Percentiles rank a stretch among this genome's conserved stretches.
Evolutionary conservation across 2,113 vertebrate genomes (phyloP).

Genomic region (Raja brachyura): DNA sequence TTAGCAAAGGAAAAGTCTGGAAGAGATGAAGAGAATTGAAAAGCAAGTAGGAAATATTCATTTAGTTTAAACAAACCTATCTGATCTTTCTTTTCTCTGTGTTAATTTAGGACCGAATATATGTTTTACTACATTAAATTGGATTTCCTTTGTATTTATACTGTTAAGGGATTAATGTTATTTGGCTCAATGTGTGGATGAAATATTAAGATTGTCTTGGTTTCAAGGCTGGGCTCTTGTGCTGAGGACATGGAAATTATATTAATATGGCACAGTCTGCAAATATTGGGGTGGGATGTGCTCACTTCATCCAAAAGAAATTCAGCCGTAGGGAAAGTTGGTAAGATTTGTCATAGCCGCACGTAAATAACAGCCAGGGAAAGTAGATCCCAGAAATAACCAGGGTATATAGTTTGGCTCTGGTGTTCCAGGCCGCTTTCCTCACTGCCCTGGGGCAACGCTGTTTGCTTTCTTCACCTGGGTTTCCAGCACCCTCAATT

Average conservation of each 20-base stretch:
- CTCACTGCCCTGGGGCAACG: not conserved
- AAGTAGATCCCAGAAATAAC: not conserved
- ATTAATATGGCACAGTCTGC: not conserved
- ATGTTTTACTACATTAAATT: not conserved
- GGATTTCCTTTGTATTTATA: not conserved
- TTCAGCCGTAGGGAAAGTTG: not conserved
- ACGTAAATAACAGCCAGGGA: not conserved
- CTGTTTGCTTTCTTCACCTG: not conserved
- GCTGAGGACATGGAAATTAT: not conserved
- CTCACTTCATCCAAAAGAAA: not conserved
- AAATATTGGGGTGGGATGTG: not conserved
- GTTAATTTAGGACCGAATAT: not conserved
- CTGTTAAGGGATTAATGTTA: not conserved
- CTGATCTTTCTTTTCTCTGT: not conserved
- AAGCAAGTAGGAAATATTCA: not conserved
- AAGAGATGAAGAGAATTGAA: not conserved
- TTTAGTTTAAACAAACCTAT: not conserved
- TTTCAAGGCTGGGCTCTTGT: not conserved
- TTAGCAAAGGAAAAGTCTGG: not conserved
- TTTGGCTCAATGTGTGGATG: not conserved
- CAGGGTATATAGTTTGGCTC: too few relatives aligned
- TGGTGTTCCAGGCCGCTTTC: not conserved
- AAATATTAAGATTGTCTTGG: not conserved
- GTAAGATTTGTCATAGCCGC: not conserved
- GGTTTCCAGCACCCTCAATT: not conserved